These are phyloP conservation scores for Drosophila ercepeae DNA, from an alignment of 1,140 invertebrate species.

Conservation along the genomic window DNA sequence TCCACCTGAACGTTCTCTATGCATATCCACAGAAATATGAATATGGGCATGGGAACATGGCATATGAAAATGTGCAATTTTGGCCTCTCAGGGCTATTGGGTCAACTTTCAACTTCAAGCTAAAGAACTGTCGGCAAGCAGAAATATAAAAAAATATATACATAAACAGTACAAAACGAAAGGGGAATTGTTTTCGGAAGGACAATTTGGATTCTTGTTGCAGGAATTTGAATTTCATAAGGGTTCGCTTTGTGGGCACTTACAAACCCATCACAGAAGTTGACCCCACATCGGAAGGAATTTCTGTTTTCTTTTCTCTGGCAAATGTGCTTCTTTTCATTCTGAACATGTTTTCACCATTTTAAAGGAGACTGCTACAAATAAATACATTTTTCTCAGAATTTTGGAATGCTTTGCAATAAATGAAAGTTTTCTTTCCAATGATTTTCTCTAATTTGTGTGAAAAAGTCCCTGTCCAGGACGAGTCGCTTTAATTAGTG, in stretches of 20 bases:
- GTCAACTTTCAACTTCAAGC: background rate
- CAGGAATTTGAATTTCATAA: conserved; percentile 34
- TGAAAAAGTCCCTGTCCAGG: background rate
- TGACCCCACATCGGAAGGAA: conserved; percentile 1
- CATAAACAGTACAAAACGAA: background rate
- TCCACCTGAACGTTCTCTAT: conserved; percentile 33
- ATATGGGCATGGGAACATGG: conserved; percentile 38
- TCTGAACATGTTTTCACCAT: background rate
- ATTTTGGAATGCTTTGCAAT: background rate
- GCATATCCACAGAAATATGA: conserved; percentile 63
- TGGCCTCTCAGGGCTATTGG: conserved; percentile 14
- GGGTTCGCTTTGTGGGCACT: background rate
- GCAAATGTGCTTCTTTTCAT: conserved; percentile 1
- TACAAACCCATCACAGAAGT: background rate
- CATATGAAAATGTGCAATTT: conserved; percentile 56
- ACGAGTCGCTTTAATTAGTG: conserved; percentile 39
- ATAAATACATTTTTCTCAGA: background rate
- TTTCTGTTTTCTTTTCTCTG: background rate
- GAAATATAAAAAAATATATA: background rate
- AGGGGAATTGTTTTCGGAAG: conserved; percentile 27
- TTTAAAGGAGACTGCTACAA: background rate
- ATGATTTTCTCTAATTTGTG: background rate
- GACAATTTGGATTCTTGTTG: conserved; percentile 26
- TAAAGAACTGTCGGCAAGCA: background rate
- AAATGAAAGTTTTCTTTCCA: conserved; percentile 1